phyloP scores from a whole-genome alignment of 2,797 vertebrate genomes.

The Phalloptychus januarius region DNA sequence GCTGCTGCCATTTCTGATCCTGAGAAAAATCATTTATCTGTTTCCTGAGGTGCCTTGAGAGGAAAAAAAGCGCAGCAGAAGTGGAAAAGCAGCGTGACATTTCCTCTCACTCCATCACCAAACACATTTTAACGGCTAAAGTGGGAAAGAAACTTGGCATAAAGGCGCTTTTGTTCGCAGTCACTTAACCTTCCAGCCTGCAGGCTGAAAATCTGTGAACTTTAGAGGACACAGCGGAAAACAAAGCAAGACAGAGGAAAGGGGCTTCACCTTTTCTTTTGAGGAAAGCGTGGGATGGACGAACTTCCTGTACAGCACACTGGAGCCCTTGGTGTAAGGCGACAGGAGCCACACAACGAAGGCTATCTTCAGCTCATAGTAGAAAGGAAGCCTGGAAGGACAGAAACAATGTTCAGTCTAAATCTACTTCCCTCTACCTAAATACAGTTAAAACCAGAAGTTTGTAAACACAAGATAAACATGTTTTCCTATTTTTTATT shows the following conservation, averaged over 20 bases:
- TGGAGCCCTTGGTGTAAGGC: conserved; percentile 98
- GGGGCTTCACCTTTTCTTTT: conserved; percentile 94
- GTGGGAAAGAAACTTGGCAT: conserved; percentile 44
- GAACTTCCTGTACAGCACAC: conserved; percentile 97
- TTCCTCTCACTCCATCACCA: conserved; percentile 50
- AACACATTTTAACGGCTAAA: conserved; percentile 42
- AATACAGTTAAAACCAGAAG: not conserved
- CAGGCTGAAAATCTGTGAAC: conserved; percentile 9
- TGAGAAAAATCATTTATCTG: conserved; percentile 24
- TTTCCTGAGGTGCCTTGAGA: conserved; percentile 52
- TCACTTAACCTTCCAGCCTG: conserved; percentile 16
- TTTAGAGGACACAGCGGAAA: conserved; percentile 14
- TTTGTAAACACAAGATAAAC: not conserved
- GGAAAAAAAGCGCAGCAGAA: conserved; percentile 46
- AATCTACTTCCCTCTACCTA: not conserved
- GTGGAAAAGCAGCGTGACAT: conserved; percentile 39
- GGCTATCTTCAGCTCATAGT: conserved; percentile 99
- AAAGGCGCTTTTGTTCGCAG: conserved; percentile 41
- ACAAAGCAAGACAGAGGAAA: conserved; percentile 32
- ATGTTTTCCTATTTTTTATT: not conserved
- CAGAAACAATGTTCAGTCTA: conserved; percentile 17
- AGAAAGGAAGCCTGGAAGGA: conserved; percentile 94
- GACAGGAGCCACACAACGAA: conserved; percentile 98
- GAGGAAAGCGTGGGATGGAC: conserved; percentile 98
- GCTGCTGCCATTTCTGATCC: conserved; percentile 10